Conservation (phyloP, 2,888 invertebrate species). For the Melanostoma scalare region DNA sequence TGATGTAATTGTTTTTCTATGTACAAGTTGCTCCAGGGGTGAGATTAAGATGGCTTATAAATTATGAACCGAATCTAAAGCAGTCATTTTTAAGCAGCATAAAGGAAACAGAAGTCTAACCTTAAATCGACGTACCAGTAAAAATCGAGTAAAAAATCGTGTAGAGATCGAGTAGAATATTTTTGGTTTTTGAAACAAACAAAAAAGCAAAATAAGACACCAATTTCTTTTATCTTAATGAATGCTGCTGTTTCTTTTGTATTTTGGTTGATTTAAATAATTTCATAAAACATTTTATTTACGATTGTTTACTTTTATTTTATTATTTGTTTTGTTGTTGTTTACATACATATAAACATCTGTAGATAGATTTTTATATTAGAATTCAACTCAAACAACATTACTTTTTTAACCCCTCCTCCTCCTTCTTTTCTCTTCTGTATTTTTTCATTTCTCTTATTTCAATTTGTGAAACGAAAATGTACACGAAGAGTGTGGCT, state of each 20-base stretch:
- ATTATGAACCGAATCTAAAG: too few relatives aligned
- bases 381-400: conserved; percentile 55
- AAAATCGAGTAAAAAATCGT: too few relatives aligned
- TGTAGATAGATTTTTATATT: conserved; percentile 57
- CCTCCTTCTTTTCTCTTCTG: conserved; percentile 16
- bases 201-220: conserved; percentile 26
- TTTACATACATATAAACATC: conserved; percentile 69
- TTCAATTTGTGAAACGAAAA: conserved; percentile 38
- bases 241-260: conserved; percentile 63
- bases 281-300: conserved; percentile 71
- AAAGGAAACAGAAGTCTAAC: too few relatives aligned
- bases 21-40: too few relatives aligned
- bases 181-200: too few relatives aligned
- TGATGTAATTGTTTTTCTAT: too few relatives aligned
- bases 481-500: neutral
- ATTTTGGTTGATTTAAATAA: conserved; percentile 72
- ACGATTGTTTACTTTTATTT: conserved; percentile 57
- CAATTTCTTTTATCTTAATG: conserved; percentile 49
- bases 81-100: too few relatives aligned
- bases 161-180: too few relatives aligned
- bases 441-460: neutral
- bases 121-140: too few relatives aligned
- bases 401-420: conserved; percentile 11
- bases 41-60: too few relatives aligned
- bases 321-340: conserved; percentile 39